Evolutionary conservation across 2,888 invertebrate species (phyloP), one percentile per base, ranked within the genome.

Genomic region (Oscheius sp.): DNA sequence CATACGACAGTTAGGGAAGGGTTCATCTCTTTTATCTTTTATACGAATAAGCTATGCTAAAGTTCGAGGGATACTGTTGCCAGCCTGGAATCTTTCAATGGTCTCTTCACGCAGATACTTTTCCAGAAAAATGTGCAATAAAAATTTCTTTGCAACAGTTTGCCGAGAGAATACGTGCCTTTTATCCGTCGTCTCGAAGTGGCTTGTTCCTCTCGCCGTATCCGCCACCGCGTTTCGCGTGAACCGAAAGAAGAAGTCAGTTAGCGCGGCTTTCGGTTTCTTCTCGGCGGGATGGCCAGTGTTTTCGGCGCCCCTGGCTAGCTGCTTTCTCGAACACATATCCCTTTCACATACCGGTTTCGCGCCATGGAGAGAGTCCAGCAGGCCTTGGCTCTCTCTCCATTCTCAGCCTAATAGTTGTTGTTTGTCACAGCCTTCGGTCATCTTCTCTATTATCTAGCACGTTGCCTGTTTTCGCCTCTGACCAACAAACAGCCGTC

Each of bases 401-500:
- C 55, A 17, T 42, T 20, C n/a, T 42, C 15, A 5, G 27, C 23
- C 61, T 61, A 61, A 61, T 61, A 61, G 61, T 61, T 61, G 42
- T 42, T 42, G 42, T 61, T 42, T n/a, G n/a, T n/a, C n/a, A n/a
- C n/a, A n/a, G n/a, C n/a, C n/a, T n/a, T 20, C 17, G 42, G 45
- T 45, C 61, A 61, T 61, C 61, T 61, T 39, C n/a, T 61, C 61
- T 61, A 39, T 61, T 45, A 39, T 42, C 42, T 39, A 61, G 61
- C 61, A 61, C 33, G 42, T 61, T 61, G 61, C 61, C 61, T 61
- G 61, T 61, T 61, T 61, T 61, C 61, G 42, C 61, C 61, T 42
- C 61, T 61, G 61, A 61, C 61, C 61, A 61, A 61, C 61, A 61
- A 61, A 61, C 61, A 61, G 61, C 55, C 55, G 55, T 37, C 55